A percentile compares a stretch with the other conserved stretches of the same genome.
Conservation (phyloP, 1,140 invertebrate species). For the Halesus radiatus region DNA sequence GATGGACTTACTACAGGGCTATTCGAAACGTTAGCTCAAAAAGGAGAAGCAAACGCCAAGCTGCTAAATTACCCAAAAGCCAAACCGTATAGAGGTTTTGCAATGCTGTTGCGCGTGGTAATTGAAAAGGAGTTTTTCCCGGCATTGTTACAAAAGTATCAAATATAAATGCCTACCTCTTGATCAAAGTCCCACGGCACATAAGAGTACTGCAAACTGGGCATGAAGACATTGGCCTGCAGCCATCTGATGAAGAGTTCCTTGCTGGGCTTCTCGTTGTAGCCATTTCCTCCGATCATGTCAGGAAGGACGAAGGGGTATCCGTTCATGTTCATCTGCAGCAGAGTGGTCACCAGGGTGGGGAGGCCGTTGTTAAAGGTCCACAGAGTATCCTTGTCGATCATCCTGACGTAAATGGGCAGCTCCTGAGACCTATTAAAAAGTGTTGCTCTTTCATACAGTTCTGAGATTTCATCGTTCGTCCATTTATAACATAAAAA, state of each 20-base stretch:
- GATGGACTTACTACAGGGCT: too few relatives aligned
- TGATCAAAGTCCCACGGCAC: conserved; percentile 82
- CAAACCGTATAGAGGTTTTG: too few relatives aligned
- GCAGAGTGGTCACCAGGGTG: conserved; percentile 78
- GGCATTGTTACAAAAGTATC: too few relatives aligned
- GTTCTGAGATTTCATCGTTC: too few relatives aligned
- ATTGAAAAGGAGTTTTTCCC: too few relatives aligned
- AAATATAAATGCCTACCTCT: conserved; percentile 63
- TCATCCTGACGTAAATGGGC: conserved; percentile 81
- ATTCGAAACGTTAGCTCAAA: too few relatives aligned
- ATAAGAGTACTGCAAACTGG: conserved; percentile 82
- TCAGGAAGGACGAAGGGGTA: conserved; percentile 84
- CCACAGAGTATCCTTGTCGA: conserved; percentile 83
- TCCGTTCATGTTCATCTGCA: conserved; percentile 80
- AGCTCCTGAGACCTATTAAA: conserved; percentile 71
- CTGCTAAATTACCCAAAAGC: too few relatives aligned
- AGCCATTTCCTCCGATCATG: conserved; percentile 83
- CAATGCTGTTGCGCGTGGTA: too few relatives aligned
- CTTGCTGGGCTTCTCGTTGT: conserved; percentile 68
- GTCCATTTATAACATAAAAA: too few relatives aligned
- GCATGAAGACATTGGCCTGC: conserved; percentile 82
- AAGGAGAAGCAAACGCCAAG: too few relatives aligned
- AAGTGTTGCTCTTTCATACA: too few relatives aligned
- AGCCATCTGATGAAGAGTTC: conserved; percentile 86
- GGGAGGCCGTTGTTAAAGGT: conserved; percentile 75